These are phyloP conservation scores for Brachionus asplanchnoidis DNA, from an alignment of 1,140 invertebrate species.

Conservation along the genomic window DNA sequence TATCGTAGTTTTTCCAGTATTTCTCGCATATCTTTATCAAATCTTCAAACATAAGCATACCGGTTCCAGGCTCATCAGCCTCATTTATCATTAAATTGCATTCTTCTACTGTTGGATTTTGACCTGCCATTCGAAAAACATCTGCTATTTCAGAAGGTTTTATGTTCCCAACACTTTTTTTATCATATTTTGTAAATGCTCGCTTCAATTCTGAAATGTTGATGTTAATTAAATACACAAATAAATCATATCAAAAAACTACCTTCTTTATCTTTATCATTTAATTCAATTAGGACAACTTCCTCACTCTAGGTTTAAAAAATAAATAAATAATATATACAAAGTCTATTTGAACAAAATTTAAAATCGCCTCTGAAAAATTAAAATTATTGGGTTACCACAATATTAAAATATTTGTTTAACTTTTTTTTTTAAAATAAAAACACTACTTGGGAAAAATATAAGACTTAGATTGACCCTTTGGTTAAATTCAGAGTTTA, in stretches of 20 bases:
- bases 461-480: no score
- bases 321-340: not conserved
- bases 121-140: slow-evolving; percentile 38
- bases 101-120: slow-evolving; percentile 39
- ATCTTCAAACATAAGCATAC: slow-evolving; percentile 40
- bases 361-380: no score
- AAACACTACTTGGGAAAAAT: no score
- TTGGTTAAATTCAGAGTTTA: no score
- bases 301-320: not conserved
- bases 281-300: not conserved
- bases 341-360: not conserved
- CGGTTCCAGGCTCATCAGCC: slow-evolving; percentile 33
- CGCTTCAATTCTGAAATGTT: not conserved
- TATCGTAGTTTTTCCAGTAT: slow-evolving; percentile 36
- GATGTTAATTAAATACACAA: no score
- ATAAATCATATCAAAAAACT: no score
- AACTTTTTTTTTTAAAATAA: no score
- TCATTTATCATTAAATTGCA: slow-evolving; percentile 15
- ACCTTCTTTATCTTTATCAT: not conserved
- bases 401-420: no score
- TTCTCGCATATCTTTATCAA: slow-evolving; percentile 13
- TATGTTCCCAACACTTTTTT: not conserved
- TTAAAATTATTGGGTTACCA: no score
- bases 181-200: slow-evolving; percentile 33
- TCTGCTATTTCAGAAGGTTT: slow-evolving; percentile 36